Base-by-base conservation (phyloP, 2,113 vertebrate species). In the Cyanoderma ruficeps region DNA sequence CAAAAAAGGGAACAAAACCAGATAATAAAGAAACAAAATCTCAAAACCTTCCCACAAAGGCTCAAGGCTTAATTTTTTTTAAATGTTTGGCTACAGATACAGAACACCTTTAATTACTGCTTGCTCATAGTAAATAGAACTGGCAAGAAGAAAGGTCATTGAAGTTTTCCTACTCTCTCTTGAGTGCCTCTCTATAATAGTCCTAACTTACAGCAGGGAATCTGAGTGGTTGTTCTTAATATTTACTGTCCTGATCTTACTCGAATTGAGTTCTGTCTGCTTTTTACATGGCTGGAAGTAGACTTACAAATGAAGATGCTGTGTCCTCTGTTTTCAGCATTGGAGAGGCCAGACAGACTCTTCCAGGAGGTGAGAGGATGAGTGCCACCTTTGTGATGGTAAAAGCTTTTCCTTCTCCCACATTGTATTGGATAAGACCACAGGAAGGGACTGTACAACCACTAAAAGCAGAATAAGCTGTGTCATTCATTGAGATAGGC, bases 101-200 rank as follows among this genome's bases (percentile, higher is more conserved):
- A 83, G 46, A 75, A 83, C 60, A 60, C 3, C 14, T 87, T 93
- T 87, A 94, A 85, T 87, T 87, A 76, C 37, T 85, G 81, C 76
- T 85, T 82, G 67, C 31, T 94, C 37, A 39, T 9, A 68, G 68
- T 81, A 63, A 59, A 52, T 24, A 91, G 65, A 89, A 47, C 28
- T 44, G 31, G 25, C 53, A 85, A 89, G 78, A 83, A 69, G 47
- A 96, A 96, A 96, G 87, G 67, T 89, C 87, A 85, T 1, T 42
- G 53, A 76, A 87, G 49, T 95, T 93, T 94, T 91, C 49, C 63
- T 83, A 16, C 39, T 83, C 37, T 77, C 87, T 87, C 39, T 42
- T 37, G 63, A 83, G 77, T 83, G 39, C 44, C 50, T 94, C 63
- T 79, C 35, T 55, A 6, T 77, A 90, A 74, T 10, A 87, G 30